Evolutionary conservation across 1,140 invertebrate genomes (phyloP).

Genomic region (Hylyphantes graminicola): DNA sequence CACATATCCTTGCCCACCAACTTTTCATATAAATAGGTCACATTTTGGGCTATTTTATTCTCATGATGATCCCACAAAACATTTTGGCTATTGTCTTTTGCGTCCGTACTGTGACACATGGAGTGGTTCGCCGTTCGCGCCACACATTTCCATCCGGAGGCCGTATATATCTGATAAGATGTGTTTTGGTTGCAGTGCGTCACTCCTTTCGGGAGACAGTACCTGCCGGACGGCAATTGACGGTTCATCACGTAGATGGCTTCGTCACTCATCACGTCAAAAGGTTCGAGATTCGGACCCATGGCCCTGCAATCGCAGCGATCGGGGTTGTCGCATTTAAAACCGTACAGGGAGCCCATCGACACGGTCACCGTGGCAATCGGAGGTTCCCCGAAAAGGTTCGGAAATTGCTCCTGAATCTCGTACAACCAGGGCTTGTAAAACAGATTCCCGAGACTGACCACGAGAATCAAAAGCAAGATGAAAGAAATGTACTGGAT

Average conservation of each 20-base stretch:
- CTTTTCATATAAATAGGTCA: not conserved
- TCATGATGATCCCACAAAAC: not conserved
- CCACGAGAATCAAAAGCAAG: not conserved
- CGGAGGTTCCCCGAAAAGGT: too few species aligned
- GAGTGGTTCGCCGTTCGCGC: not conserved
- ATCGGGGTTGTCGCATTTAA: too few species aligned
- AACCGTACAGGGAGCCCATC: too few species aligned
- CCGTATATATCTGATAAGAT: not conserved
- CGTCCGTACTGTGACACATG: not conserved
- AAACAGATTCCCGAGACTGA: not conserved
- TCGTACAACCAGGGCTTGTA: not conserved
- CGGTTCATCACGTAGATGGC: not conserved
- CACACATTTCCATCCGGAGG: not conserved
- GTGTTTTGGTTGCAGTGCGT: slow-evolving; percentile 7
- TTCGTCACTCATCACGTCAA: not conserved
- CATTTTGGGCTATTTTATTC: not conserved
- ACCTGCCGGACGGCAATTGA: not conserved
- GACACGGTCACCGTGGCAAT: too few species aligned
- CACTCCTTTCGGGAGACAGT: not conserved
- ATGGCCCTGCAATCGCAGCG: not conserved
- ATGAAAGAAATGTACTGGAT: slow-evolving; percentile 11
- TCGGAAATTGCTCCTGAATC: too few species aligned
- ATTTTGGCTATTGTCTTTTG: not conserved
- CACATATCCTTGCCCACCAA: not conserved
- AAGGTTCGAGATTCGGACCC: not conserved